Evolutionary conservation across 1,140 invertebrate genomes (phyloP).

Genomic region (Polyergus mexicanus): DNA sequence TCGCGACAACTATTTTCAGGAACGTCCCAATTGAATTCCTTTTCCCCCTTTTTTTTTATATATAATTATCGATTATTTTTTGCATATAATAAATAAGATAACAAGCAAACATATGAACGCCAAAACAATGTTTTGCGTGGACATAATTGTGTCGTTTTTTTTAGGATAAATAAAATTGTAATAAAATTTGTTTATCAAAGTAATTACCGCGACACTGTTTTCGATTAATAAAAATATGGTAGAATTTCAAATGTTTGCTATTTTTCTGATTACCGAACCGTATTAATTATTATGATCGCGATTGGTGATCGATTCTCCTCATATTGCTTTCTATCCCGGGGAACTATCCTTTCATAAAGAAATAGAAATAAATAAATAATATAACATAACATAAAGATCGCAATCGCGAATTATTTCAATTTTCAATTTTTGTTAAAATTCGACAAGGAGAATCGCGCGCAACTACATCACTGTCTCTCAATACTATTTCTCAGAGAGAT

Average conservation of each 20-base stretch:
- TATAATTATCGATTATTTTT: not conserved
- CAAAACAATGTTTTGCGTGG: not conserved
- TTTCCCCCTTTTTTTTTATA: not conserved
- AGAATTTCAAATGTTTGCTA: not conserved
- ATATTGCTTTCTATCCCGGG: not conserved
- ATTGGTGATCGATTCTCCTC: not conserved
- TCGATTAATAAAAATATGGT: not conserved
- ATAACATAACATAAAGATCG: not conserved
- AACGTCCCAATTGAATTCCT: not conserved
- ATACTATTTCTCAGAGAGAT: conserved; percentile 32
- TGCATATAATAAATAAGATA: not conserved
- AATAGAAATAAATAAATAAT: not conserved
- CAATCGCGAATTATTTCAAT: not conserved
- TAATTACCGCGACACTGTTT: not conserved
- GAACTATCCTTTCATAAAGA: not conserved
- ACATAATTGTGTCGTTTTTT: not conserved
- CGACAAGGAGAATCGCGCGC: not conserved
- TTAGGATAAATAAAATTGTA: not conserved
- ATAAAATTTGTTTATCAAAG: not conserved
- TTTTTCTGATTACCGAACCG: not conserved
- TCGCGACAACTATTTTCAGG: conserved; percentile 37
- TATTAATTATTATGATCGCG: not conserved
- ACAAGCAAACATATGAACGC: not conserved
- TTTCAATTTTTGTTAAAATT: not conserved
- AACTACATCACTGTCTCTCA: conserved; percentile 18